These are phyloP conservation scores for Chloroceryle inda DNA, from an alignment of 2,797 vertebrate species.

Conservation along the genomic window DNA sequence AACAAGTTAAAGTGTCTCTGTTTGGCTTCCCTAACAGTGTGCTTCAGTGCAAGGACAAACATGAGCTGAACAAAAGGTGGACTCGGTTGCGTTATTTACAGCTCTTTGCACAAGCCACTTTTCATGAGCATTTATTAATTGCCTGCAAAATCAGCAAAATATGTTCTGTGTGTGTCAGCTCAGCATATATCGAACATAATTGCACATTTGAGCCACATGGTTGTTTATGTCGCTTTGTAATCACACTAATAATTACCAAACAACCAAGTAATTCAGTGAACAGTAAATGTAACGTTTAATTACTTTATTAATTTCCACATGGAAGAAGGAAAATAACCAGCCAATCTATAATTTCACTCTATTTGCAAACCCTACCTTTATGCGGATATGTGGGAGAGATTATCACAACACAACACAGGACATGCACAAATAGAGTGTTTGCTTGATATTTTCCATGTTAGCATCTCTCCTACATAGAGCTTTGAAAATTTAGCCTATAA, in stretches of 20 bases:
- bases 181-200: conserved; percentile 67
- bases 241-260: conserved; percentile 72
- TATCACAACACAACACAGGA: conserved; percentile 56
- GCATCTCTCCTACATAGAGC: conserved; percentile 36
- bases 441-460: conserved; percentile 43
- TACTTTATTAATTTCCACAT: conserved; percentile 70
- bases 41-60: neutral
- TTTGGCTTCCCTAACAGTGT: neutral
- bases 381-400: conserved; percentile 65
- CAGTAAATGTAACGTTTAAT: conserved; percentile 76
- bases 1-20: conserved; percentile 5
- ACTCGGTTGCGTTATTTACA: conserved; percentile 12
- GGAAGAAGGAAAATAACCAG: conserved; percentile 55
- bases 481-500: conserved; percentile 73
- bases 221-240: conserved; percentile 76
- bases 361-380: conserved; percentile 48
- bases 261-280: conserved; percentile 72
- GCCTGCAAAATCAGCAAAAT: conserved; percentile 73
- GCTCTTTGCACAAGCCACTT: conserved; percentile 22
- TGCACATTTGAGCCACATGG: conserved; percentile 63
- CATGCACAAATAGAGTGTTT: conserved; percentile 36
- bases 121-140: conserved; percentile 70
- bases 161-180: conserved; percentile 22
- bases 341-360: conserved; percentile 40
- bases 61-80: neutral